phyloP scores from a whole-genome alignment of 2,888 invertebrate species.

The Ormyrus pomaceus region DNA sequence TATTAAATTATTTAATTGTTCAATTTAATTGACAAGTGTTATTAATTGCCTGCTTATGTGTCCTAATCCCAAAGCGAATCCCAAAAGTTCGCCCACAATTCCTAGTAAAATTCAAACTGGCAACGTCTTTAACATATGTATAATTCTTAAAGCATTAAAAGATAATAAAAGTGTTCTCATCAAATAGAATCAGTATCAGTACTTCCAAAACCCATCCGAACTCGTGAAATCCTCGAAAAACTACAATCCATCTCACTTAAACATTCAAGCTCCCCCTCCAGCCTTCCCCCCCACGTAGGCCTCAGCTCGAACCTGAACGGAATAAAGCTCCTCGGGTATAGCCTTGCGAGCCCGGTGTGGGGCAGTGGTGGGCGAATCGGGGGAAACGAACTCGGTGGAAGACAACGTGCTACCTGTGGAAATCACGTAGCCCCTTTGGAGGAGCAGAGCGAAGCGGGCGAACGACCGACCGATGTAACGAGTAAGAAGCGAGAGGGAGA shows the following conservation, averaged over 20 bases:
- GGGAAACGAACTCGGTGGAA: neutral
- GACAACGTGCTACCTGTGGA: constrained; percentile 54
- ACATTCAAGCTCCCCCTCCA: neutral
- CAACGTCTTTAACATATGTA: neutral
- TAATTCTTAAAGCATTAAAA: too few relatives aligned
- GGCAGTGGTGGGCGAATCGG: constrained; percentile 6
- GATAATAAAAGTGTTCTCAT: too few relatives aligned
- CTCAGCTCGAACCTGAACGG: constrained; percentile 47
- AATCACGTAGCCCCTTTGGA: constrained; percentile 52
- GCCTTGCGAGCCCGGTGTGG: constrained; percentile 50
- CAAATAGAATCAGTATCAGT: too few relatives aligned
- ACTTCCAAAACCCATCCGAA: too few relatives aligned
- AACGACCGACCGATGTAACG: constrained; percentile 49
- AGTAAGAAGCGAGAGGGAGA: neutral
- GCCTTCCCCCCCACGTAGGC: constrained; percentile 7
- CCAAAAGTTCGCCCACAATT: neutral
- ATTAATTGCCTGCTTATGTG: too few relatives aligned
- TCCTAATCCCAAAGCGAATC: neutral
- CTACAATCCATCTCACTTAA: too few relatives aligned
- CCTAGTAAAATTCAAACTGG: neutral
- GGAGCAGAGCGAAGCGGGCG: neutral
- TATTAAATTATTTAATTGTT: too few relatives aligned
- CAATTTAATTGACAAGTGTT: too few relatives aligned
- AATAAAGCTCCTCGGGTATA: constrained; percentile 56
- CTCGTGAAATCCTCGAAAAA: too few relatives aligned